Evolutionary conservation across 2,113 vertebrate genomes (phyloP).

Genomic region (Tetrax tetrax): DNA sequence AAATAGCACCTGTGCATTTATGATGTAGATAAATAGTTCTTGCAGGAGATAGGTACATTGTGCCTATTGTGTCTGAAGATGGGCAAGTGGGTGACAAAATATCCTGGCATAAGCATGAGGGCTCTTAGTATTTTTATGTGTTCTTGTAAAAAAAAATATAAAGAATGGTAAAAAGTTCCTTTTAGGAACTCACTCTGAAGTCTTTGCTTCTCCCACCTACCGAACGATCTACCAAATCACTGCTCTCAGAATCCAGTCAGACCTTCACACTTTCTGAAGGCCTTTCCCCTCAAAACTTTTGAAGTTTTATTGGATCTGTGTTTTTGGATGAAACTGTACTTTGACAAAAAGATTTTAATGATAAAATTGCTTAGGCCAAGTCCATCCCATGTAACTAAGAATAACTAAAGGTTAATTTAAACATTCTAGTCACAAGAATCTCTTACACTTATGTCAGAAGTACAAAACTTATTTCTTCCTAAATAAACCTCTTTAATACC

Average conservation of each 20-base stretch:
- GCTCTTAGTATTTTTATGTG: not conserved
- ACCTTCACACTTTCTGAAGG: not conserved
- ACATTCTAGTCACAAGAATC: not conserved
- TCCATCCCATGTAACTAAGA: not conserved
- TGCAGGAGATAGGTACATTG: rapidly evolving
- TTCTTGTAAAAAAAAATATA: not conserved
- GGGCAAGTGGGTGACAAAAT: not conserved
- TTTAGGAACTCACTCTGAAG: not conserved
- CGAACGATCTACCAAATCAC: not conserved
- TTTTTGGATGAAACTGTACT: rapidly evolving
- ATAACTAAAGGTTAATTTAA: not conserved
- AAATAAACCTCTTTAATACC: not conserved
- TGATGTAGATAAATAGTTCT: not conserved
- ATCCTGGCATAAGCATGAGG: not conserved
- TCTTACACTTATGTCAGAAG: not conserved
- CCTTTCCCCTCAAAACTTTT: not conserved
- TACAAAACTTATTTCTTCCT: not conserved
- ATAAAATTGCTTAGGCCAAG: not conserved
- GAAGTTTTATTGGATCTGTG: rapidly evolving
- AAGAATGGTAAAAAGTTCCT: not conserved
- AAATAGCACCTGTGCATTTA: not conserved
- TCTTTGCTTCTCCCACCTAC: not conserved
- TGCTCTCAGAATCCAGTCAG: not conserved
- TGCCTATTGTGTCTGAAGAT: not conserved
- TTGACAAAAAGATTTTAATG: not conserved